Conservation (phyloP, 2,113 vertebrate species). For the Corythoichthys haematopterus region DNA sequence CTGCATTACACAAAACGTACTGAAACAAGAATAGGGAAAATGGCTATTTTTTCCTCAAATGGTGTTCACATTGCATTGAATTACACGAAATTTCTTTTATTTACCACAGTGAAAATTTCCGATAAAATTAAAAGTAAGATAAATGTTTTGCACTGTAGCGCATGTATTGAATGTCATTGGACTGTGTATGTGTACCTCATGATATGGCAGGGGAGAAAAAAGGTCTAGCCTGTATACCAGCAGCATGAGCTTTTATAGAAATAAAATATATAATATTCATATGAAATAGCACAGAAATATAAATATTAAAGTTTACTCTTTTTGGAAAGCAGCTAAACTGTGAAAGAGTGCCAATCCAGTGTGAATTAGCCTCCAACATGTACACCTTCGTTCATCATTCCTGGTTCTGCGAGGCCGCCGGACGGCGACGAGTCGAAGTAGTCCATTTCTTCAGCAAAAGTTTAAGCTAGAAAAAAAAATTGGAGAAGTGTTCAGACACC, state of each 20-base stretch:
- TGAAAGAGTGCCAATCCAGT: slow-evolving; percentile 25
- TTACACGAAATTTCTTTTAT: too few relatives aligned
- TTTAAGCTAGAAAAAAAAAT: slow-evolving; percentile 73
- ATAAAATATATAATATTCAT: neutral
- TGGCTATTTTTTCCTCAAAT: too few relatives aligned
- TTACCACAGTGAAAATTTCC: neutral
- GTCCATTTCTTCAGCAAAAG: slow-evolving; percentile 82
- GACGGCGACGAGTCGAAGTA: slow-evolving; percentile 70
- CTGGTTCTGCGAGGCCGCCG: slow-evolving; percentile 77
- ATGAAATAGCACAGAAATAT: neutral
- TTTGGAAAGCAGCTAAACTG: neutral
- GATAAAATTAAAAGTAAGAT: neutral
- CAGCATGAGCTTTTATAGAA: neutral
- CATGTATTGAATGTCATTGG: neutral
- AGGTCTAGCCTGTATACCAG: neutral
- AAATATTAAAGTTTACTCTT: neutral
- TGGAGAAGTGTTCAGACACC: too few relatives aligned
- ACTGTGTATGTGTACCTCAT: neutral
- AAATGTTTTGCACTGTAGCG: neutral
- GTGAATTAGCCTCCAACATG: slow-evolving; percentile 23
- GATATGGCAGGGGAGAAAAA: neutral
- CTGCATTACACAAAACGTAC: neutral
- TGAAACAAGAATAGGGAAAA: too few relatives aligned
- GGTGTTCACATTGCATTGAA: too few relatives aligned
- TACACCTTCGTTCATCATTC: slow-evolving; percentile 51